Conservation (phyloP, 2,113 vertebrate species). For the Caretta caretta region DNA sequence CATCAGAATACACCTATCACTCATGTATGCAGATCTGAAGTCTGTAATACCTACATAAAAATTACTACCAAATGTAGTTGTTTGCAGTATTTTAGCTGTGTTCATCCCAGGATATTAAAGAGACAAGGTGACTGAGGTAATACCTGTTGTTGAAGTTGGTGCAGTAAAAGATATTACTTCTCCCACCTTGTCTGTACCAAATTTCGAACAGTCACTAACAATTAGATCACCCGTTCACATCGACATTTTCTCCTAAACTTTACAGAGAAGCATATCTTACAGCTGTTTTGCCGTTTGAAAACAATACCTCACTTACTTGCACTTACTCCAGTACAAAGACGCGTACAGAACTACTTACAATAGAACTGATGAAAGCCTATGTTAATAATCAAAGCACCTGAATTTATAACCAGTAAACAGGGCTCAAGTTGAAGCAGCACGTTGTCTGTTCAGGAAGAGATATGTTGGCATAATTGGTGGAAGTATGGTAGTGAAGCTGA, state of each 20-base stretch:
- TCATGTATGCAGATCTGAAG: neutral
- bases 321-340: neutral
- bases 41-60: neutral
- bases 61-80: neutral
- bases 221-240: neutral
- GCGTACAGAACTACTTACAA: neutral
- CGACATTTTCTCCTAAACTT: neutral
- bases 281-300: neutral
- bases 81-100: neutral
- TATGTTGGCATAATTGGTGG: neutral
- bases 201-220: neutral
- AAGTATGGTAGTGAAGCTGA: neutral
- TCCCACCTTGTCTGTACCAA: neutral
- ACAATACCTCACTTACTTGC: neutral
- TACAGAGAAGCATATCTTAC: rapidly evolving
- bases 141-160: neutral
- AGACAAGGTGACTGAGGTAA: neutral
- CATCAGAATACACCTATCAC: rapidly evolving
- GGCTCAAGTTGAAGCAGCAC: neutral
- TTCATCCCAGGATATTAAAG: neutral
- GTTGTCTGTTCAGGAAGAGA: neutral
- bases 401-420: neutral
- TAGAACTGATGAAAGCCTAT: neutral
- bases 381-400: neutral
- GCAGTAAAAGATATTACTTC: neutral